Conservation (phyloP, 2,888 invertebrate species). For the Molanna angustata region DNA sequence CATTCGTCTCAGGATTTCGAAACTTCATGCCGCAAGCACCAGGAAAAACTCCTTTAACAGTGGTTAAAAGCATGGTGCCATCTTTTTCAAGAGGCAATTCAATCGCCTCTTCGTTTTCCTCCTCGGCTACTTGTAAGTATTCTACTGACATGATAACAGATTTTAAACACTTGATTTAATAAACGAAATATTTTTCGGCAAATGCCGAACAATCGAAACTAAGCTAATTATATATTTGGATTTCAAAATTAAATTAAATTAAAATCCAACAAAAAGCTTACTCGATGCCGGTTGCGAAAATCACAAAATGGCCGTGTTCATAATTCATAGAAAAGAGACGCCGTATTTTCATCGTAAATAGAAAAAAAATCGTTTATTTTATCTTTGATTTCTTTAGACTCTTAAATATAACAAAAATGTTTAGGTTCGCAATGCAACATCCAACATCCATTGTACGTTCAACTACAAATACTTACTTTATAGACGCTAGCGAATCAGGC, state of each 20-base stretch:
- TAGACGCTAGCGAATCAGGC: too few species aligned
- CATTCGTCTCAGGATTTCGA: conserved; percentile 86
- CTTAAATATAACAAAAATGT: too few species aligned
- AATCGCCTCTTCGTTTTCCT: conserved; percentile 93
- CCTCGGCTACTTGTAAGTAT: conserved; percentile 81
- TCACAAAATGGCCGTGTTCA: too few species aligned
- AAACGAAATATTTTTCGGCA: not conserved
- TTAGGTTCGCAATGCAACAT: too few species aligned
- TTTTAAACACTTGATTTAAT: not conserved
- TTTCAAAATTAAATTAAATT: not conserved
- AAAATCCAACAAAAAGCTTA: not conserved
- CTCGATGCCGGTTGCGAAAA: not conserved
- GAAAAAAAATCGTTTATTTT: too few species aligned
- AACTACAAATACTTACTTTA: too few species aligned
- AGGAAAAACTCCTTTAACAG: conserved; percentile 96
- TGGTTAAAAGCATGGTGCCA: conserved; percentile 86
- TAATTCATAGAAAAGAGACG: too few species aligned
- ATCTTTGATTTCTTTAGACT: too few species aligned
- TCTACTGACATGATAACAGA: conserved; percentile 38
- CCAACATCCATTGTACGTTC: too few species aligned
- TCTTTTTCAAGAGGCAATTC: conserved; percentile 97
- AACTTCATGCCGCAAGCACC: conserved; percentile 97
- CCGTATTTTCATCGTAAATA: too few species aligned
- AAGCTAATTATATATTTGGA: not conserved
- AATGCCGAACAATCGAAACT: not conserved